Percentiles rank a stretch among this genome's conserved stretches.
These are phyloP conservation scores for Sesamia nonagrioides DNA, from an alignment of 1,140 invertebrate genomes.

Conservation along the genomic window DNA sequence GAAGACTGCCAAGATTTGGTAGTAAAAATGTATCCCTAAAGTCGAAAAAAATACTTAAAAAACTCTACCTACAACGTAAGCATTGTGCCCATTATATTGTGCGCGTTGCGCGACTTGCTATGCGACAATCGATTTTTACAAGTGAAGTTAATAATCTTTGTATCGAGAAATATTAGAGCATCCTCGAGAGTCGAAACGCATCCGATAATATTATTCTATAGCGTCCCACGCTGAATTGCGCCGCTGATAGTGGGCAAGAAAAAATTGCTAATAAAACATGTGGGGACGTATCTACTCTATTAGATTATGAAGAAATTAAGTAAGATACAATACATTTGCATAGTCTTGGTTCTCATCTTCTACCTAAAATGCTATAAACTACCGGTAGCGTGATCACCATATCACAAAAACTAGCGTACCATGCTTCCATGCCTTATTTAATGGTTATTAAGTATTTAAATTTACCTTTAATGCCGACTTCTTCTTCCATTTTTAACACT, in stretches of 20 bases:
- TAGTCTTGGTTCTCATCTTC: background rate
- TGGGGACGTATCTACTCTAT: background rate
- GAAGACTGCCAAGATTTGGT: background rate
- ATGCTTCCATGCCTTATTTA: conserved; percentile 51
- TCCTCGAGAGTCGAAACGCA: background rate
- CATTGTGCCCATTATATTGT: conserved; percentile 7
- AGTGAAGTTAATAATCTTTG: background rate
- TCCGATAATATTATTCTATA: conserved; percentile 13
- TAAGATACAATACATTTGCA: conserved; percentile 21
- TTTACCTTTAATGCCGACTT: conserved; percentile 72
- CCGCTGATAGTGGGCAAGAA: background rate
- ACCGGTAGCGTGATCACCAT: conserved; percentile 42
- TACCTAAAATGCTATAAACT: conserved; percentile 16
- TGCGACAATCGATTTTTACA: conserved; percentile 27
- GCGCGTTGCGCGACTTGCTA: conserved; percentile 21
- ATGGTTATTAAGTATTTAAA: conserved; percentile 46
- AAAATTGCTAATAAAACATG: conserved; percentile 3
- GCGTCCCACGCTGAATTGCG: conserved; percentile 12
- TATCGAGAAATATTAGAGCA: background rate
- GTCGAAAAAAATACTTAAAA: too few relatives aligned
- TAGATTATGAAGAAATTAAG: background rate
- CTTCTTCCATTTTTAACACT: conserved; percentile 72
- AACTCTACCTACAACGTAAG: background rate
- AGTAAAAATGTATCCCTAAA: background rate
- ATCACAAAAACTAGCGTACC: conserved; percentile 45